These are phyloP conservation scores for Calcarius lapponicus DNA, from an alignment of 2,797 vertebrate species.

Conservation along the genomic window DNA sequence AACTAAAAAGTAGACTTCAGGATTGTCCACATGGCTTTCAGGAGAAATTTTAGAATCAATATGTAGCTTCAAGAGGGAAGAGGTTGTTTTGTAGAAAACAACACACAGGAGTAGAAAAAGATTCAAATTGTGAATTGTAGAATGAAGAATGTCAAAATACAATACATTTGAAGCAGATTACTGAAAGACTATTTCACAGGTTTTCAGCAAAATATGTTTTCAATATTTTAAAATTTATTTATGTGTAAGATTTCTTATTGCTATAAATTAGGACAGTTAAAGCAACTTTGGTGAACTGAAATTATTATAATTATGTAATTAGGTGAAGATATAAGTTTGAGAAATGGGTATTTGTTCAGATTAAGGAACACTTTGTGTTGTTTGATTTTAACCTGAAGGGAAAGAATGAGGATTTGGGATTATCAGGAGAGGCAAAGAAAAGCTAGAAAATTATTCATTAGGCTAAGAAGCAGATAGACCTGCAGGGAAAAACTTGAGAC, in stretches of 20 bases:
- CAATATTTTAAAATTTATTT: not conserved
- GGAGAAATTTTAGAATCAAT: not conserved
- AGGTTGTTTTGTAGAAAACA: not conserved
- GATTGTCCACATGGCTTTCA: not conserved
- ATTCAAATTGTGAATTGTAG: not conserved
- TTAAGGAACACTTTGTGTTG: not conserved
- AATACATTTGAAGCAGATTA: not conserved
- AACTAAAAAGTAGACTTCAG: not conserved
- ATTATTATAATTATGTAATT: not conserved
- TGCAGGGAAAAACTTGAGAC: not conserved
- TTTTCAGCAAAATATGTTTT: not conserved
- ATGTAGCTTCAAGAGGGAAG: not conserved
- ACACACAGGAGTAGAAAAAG: rapidly evolving
- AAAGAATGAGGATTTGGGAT: not conserved
- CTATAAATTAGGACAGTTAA: not conserved
- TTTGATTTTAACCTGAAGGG: not conserved
- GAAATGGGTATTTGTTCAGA: not conserved
- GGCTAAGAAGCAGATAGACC: not conserved
- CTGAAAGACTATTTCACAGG: not conserved
- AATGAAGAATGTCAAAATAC: not conserved
- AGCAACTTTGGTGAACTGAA: not conserved
- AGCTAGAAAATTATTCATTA: not conserved
- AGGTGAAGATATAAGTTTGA: not conserved
- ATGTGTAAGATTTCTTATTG: not conserved
- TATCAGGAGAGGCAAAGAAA: not conserved